Conservation (phyloP, 2,888 invertebrate genomes). For the Pyrgus malvae region DNA sequence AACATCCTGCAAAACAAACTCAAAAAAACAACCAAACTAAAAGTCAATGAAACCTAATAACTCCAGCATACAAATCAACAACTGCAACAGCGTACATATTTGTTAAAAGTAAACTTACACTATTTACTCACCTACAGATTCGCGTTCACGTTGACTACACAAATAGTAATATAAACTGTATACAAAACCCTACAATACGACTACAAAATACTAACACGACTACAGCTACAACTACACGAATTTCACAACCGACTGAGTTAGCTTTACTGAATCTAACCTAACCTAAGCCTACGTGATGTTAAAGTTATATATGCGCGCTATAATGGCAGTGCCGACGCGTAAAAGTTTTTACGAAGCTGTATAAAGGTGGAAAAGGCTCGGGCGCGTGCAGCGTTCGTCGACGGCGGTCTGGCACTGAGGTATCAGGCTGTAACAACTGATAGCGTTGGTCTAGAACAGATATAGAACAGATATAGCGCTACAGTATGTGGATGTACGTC, state of each 20-base stretch:
- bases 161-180: slow-evolving; percentile 25
- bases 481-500: slow-evolving; percentile 27
- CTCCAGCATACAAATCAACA: slow-evolving; percentile 7
- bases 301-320: background rate
- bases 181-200: slow-evolving; percentile 31
- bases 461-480: slow-evolving; percentile 42
- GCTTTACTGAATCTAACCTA: slow-evolving; percentile 39
- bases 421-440: slow-evolving; percentile 64
- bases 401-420: slow-evolving; percentile 63
- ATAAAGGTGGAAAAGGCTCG: slow-evolving; percentile 12
- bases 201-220: slow-evolving; percentile 33
- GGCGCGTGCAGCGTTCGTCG: slow-evolving; percentile 64
- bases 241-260: slow-evolving; percentile 59
- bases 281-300: slow-evolving; percentile 29
- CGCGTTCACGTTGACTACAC: slow-evolving; percentile 18
- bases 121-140: slow-evolving; percentile 20
- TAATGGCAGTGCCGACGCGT: slow-evolving; percentile 5
- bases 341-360: slow-evolving; percentile 42
- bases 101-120: slow-evolving; percentile 12
- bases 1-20: background rate
- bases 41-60: background rate
- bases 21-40: background rate
- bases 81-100: slow-evolving; percentile 13
- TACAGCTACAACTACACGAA: slow-evolving; percentile 38
- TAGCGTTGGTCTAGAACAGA: slow-evolving; percentile 67